A percentile compares a stretch with the other conserved stretches of the same genome.
Conservation (phyloP, 2,113 vertebrate species). For the Dunckerocampus dactyliophorus region DNA sequence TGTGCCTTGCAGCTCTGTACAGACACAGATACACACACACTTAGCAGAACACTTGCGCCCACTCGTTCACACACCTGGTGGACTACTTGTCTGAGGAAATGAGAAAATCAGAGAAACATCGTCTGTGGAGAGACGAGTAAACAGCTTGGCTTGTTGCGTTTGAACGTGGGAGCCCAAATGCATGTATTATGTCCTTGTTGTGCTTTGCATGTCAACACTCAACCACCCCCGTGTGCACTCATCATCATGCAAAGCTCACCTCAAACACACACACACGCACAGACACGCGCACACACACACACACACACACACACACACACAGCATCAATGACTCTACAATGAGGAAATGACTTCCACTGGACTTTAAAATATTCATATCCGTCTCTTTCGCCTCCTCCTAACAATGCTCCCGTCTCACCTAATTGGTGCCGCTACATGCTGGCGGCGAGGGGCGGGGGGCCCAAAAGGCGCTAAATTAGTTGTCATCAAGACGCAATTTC, state of each 20-base stretch:
- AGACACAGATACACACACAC: conserved; percentile 1
- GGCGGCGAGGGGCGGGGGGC: not conserved
- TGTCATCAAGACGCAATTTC: conserved; percentile 52
- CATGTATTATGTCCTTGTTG: conserved; percentile 63
- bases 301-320: not conserved
- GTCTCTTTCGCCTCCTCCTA: conserved; percentile 23
- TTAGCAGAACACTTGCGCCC: conserved; percentile 6
- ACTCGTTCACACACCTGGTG: conserved; percentile 28
- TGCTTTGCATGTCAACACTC: conserved; percentile 63
- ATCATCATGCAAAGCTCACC: conserved; percentile 62
- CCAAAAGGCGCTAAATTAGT: conserved; percentile 44
- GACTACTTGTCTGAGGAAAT: conserved; percentile 38
- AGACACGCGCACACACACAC: not conserved
- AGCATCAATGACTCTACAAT: conserved; percentile 42
- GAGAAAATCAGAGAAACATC: conserved; percentile 41
- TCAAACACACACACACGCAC: conserved; percentile 9
- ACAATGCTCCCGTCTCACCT: conserved; percentile 34
- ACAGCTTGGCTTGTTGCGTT: conserved; percentile 42
- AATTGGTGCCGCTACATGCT: conserved; percentile 41
- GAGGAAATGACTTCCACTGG: conserved; percentile 43
- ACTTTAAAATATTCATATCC: conserved; percentile 38
- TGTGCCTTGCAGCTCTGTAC: conserved; percentile 46
- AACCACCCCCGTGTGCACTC: conserved; percentile 49
- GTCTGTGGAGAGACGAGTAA: conserved; percentile 42
- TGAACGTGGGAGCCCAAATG: conserved; percentile 54